Percentiles rank a stretch among this genome's conserved stretches.
phyloP scores from a whole-genome alignment of 2,113 vertebrate genomes.

The Scortum barcoo region DNA sequence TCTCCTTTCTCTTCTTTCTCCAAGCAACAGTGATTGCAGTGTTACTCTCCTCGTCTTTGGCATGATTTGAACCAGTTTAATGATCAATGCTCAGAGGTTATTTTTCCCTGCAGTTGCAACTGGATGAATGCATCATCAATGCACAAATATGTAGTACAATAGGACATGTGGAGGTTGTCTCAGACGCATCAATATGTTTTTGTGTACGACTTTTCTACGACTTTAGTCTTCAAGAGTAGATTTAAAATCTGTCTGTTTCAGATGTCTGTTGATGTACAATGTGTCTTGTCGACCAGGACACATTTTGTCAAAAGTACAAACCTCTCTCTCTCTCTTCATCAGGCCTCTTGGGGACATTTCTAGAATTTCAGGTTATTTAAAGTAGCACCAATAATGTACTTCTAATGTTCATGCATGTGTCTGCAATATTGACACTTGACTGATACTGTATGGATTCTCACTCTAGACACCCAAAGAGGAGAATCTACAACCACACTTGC shows the following conservation, averaged over 20 bases:
- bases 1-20: conserved; percentile 50
- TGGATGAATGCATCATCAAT: conserved; percentile 70
- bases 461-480: conserved; percentile 24
- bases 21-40: conserved; percentile 56
- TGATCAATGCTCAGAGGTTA: conserved; percentile 58
- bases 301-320: conserved; percentile 15
- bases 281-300: conserved; percentile 18
- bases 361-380: conserved; percentile 50
- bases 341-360: conserved; percentile 47
- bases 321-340: conserved; percentile 34
- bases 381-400: conserved; percentile 66
- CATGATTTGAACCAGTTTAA: conserved; percentile 73
- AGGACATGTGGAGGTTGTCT: conserved; percentile 50
- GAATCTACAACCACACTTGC: conserved; percentile 19
- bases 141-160: conserved; percentile 66
- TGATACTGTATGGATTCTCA: conserved; percentile 51
- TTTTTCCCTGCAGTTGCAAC: conserved; percentile 42
- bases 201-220: conserved; percentile 34
- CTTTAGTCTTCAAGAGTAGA: conserved; percentile 38
- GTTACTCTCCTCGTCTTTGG: conserved; percentile 60
- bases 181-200: conserved; percentile 26
- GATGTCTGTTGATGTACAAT: conserved; percentile 32
- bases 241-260: conserved; percentile 24
- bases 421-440: conserved; percentile 50
- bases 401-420: conserved; percentile 56